A percentile compares a stretch with the other conserved stretches of the same genome.
These are phyloP conservation scores for Thera britannica DNA, from an alignment of 2,888 invertebrate genomes.

Conservation along the genomic window DNA sequence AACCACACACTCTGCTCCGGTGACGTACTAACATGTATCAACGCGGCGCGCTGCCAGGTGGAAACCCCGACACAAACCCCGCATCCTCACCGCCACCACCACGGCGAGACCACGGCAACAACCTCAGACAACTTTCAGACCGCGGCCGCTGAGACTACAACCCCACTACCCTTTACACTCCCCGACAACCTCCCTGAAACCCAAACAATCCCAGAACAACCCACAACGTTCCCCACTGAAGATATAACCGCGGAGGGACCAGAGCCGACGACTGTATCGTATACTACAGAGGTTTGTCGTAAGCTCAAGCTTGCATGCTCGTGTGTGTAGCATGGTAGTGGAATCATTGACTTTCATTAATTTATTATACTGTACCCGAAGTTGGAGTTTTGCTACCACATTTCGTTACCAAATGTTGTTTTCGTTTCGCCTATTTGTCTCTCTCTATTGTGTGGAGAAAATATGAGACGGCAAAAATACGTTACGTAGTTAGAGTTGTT, in stretches of 20 bases:
- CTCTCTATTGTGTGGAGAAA: too few species aligned
- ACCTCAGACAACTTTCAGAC: conserved; percentile 80
- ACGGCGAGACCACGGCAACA: conserved; percentile 74
- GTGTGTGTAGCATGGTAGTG: conserved; percentile 42
- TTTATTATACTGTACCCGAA: not conserved
- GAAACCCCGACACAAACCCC: conserved; percentile 52
- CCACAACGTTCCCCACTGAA: conserved; percentile 33
- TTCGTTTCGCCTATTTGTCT: too few species aligned
- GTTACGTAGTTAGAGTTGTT: too few species aligned
- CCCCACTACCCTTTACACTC: conserved; percentile 42
- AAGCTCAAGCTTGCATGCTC: conserved; percentile 61
- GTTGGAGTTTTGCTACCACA: too few species aligned
- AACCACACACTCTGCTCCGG: conserved; percentile 69
- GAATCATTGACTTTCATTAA: not conserved
- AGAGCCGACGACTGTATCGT: conserved; percentile 75
- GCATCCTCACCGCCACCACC: conserved; percentile 79
- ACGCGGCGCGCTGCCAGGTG: conserved; percentile 74
- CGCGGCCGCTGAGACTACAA: conserved; percentile 61
- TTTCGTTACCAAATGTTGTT: too few species aligned
- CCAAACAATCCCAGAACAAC: conserved; percentile 49
- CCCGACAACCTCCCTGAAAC: conserved; percentile 42
- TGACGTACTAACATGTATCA: conserved; percentile 78
- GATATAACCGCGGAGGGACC: conserved; percentile 64
- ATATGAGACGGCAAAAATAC: too few species aligned
- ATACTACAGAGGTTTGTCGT: conserved; percentile 82